A percentile compares a stretch with the other conserved stretches of the same genome.
phyloP scores from a whole-genome alignment of 2,797 vertebrate genomes.

The Helostoma temminkii region DNA sequence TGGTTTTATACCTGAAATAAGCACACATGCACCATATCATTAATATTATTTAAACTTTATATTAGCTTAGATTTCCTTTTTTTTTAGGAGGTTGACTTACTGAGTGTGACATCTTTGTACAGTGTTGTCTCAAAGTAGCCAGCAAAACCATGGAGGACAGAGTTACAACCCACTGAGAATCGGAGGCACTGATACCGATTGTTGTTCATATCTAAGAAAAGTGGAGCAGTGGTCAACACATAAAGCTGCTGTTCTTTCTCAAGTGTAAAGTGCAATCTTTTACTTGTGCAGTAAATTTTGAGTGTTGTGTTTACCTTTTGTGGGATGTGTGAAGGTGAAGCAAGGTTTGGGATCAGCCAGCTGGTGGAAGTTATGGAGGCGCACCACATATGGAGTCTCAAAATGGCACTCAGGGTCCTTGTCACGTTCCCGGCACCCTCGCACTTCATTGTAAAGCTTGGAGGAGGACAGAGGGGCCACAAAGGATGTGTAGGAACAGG shows the following conservation, averaged over 20 bases:
- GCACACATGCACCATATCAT: constrained; percentile 14
- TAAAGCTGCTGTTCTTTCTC: constrained; percentile 1
- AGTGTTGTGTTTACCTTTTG: constrained; percentile 69
- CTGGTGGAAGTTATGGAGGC: constrained; percentile 95
- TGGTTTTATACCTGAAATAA: constrained; percentile 90
- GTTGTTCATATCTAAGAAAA: constrained; percentile 90
- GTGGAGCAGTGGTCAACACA: background rate
- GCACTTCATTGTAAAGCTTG: constrained; percentile 95
- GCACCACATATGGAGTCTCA: constrained; percentile 94
- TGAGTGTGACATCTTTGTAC: constrained; percentile 92
- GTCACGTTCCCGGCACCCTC: constrained; percentile 93
- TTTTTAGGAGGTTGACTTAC: constrained; percentile 78
- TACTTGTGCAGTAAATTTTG: background rate
- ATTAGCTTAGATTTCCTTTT: background rate
- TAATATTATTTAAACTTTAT: background rate
- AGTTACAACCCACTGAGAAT: constrained; percentile 88
- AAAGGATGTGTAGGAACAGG: constrained; percentile 91
- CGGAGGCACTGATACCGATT: constrained; percentile 91
- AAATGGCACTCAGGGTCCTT: constrained; percentile 94
- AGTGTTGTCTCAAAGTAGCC: constrained; percentile 94
- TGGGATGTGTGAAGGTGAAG: constrained; percentile 92
- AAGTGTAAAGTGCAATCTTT: background rate
- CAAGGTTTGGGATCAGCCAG: constrained; percentile 90
- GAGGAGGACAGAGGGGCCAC: constrained; percentile 94
- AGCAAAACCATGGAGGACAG: constrained; percentile 93